A percentile compares a stretch with the other conserved stretches of the same genome.
phyloP scores from a whole-genome alignment of 2,113 vertebrate genomes.

The Collichthys lucidus region DNA sequence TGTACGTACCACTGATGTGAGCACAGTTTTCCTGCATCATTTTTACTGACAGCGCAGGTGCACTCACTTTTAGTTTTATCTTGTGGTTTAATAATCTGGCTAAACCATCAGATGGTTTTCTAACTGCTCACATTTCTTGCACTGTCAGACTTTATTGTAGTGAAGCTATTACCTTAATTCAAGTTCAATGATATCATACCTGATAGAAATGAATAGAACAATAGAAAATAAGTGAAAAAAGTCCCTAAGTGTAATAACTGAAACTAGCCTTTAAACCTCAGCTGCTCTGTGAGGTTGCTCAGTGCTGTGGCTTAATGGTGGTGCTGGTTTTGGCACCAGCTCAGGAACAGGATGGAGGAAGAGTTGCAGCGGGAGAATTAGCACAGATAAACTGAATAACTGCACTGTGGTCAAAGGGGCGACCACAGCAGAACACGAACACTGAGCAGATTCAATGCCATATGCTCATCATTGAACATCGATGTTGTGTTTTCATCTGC shows the following conservation, averaged over 20 bases:
- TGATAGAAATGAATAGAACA: not conserved
- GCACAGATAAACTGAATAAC: constrained; percentile 61
- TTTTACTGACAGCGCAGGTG: not conserved
- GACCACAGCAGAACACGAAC: constrained; percentile 25
- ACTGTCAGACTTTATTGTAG: not conserved
- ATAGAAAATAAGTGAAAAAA: not conserved
- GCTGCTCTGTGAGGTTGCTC: not conserved
- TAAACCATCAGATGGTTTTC: not conserved
- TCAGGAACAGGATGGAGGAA: constrained; percentile 50
- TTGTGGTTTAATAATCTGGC: constrained; percentile 6
- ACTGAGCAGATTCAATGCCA: constrained; percentile 33
- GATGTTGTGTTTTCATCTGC: constrained; percentile 10
- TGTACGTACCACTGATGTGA: not conserved
- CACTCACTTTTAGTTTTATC: not conserved
- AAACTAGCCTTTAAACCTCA: not conserved
- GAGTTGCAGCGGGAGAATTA: constrained; percentile 68
- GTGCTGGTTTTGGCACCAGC: not conserved
- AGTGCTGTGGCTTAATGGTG: constrained; percentile 26
- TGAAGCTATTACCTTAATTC: too few relatives aligned
- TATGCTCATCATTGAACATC: constrained; percentile 41
- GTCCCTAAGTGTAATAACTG: not conserved
- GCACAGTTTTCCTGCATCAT: not conserved
- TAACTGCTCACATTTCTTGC: not conserved
- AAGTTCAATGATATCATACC: not conserved
- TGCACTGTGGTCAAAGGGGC: constrained; percentile 37